Evolutionary conservation across 23 tunicate genomes (phyloP), one percentile per base, ranked within the genome.

Genomic region (Diplosoma virens): DNA sequence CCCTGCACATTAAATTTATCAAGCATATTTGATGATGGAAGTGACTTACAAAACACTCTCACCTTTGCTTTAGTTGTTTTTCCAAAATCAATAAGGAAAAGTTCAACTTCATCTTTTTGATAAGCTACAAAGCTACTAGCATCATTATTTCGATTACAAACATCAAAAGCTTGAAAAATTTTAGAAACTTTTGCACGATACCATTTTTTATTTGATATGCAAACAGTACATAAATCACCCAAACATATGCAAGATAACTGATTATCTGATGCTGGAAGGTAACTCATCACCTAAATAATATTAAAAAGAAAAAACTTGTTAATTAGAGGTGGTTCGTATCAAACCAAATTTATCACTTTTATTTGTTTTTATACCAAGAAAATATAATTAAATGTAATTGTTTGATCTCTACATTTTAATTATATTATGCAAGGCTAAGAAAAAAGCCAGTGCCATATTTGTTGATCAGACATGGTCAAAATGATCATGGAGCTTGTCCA

Each of bases 191-290:
- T 75, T 36, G 70, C 86, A 3, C 93, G 59, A 30, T 75, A 87
- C 93, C 93, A 87, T 22, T 63, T 74, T 4, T 72, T 28, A 32
- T 17, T 30, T 6, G 73, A 32, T 6, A 25, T 81, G 74, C 70
- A 33, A 5, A 81, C 93, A 33, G 67, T 86, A 53, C 93, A 87
- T 11, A 73, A 32, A 9, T 87, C 93, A 4, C 86, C 93, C 29
- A 66, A 69, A 17, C 64, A 16, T n/a, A 80, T 54, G 20, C 70
- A 58, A 3, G 75, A 65, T 4, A 80, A 17, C 33, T 71, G 23
- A 18, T 80, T 82, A 53, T 74, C 78, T 1, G 30, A 68, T 36
- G 80, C 56, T 1, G 79, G 79, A 9, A 46, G 68, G 22, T 4
- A 7, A 30, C 27, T 75, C 16, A 54, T 53, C 41, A 55, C 66